Percentiles rank a stretch among this genome's conserved stretches.
These are phyloP conservation scores for Ferrisia virgata DNA, from an alignment of 2,888 invertebrate species.

Conservation along the genomic window DNA sequence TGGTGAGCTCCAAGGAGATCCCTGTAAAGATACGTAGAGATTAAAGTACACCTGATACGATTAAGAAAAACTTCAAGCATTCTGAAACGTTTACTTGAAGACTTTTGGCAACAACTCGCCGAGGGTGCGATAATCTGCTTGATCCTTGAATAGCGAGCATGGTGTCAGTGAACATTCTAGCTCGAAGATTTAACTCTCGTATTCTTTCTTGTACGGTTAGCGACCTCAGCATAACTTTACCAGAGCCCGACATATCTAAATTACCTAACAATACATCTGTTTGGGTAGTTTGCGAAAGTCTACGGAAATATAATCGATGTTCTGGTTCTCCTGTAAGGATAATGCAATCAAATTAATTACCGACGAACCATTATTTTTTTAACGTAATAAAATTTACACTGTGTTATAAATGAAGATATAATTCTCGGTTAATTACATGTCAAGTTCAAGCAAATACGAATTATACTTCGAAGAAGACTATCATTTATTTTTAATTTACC, in stretches of 20 bases:
- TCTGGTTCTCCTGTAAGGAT: conserved; percentile 51
- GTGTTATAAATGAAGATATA: background rate
- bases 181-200: conserved; percentile 55
- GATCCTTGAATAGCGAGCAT: conserved; percentile 54
- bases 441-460: background rate
- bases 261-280: conserved; percentile 55
- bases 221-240: conserved; percentile 53
- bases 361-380: background rate
- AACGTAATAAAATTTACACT: background rate
- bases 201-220: conserved; percentile 56
- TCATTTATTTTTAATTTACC: background rate
- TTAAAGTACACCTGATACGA: background rate
- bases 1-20: conserved; percentile 57
- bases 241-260: conserved; percentile 53
- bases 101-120: conserved; percentile 52
- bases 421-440: background rate
- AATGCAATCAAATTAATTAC: background rate
- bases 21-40: conserved; percentile 50
- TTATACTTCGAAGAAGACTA: background rate
- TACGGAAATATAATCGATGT: conserved; percentile 54
- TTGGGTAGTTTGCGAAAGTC: conserved; percentile 56
- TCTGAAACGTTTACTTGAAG: conserved; percentile 50
- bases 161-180: conserved; percentile 56
- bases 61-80: background rate
- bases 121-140: conserved; percentile 50